Base-by-base conservation (phyloP, 2,888 invertebrate species). In the Priocnemis perturbator region DNA sequence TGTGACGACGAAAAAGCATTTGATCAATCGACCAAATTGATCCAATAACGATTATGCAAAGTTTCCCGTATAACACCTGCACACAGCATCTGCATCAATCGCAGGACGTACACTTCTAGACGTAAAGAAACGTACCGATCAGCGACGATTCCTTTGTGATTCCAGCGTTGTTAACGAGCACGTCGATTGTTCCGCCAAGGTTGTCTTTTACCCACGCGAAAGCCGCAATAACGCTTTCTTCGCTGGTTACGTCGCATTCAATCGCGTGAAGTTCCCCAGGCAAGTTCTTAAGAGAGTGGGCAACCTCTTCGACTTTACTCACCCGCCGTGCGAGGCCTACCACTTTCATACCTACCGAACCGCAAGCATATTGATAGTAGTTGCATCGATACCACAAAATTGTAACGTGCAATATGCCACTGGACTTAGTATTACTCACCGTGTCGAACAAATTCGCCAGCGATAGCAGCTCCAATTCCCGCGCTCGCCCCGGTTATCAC, bases 81-180 rank as follows among this genome's bases (percentile, higher is more conserved):
- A 26, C 26, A 26, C 26, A 26, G 5, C 2, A 26, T n/a, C n/a
- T n/a, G 5, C 26, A 26, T 26, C 26, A 26, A 26, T 3, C 3
- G 26, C 26, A 3, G 5, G 3, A 26, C 26, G 5, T 2, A 26
- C 26, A 26, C 26, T 26, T 26, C 26, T 2, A 5, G 2, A 2
- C 2, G 26, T 47, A 3, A 47, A 47, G 9, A 3, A 47, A 17
- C 2, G 69, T 70, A 86, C 87, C 85, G 57, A 78, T 80, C 3
- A 88, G 78, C 9, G 83, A 82, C 1, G 84, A 82, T 21, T 84
- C 82, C 64, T 88, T 85, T 0, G 89, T 83, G 2, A 91, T 83
- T 15, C 90, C 91, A 3, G 91, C 91, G 74, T 90, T 91, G 81
- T 91, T 91, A 23, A 91, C 81, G 71, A 90, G 88, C 0, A 91